phyloP scores from a whole-genome alignment of 2,113 vertebrate species.

The Arizona elegans region DNA sequence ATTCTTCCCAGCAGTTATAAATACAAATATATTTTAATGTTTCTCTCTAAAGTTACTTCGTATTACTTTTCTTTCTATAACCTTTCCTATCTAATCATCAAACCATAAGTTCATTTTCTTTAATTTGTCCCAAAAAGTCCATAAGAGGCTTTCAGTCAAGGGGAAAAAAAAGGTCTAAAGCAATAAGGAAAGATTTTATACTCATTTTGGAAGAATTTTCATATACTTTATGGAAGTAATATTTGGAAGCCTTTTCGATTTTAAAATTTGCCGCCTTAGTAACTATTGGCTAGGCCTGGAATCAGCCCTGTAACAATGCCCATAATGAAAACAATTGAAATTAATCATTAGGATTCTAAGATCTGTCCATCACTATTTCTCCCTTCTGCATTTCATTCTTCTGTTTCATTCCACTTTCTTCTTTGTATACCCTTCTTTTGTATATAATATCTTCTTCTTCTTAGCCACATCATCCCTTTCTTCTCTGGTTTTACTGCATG shows the following conservation, averaged over 20 bases:
- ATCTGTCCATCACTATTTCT: neutral
- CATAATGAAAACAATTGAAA: neutral
- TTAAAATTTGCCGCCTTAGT: neutral
- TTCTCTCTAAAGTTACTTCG: neutral
- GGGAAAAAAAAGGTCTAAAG: neutral
- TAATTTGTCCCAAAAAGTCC: neutral
- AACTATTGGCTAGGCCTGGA: neutral
- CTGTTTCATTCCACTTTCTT: neutral
- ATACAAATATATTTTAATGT: neutral
- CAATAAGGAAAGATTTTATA: neutral
- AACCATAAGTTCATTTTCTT: neutral
- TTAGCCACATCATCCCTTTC: neutral
- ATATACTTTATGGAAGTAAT: neutral
- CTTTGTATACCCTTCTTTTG: neutral
- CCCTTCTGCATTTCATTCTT: neutral
- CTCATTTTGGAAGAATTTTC: neutral
- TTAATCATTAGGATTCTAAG: neutral
- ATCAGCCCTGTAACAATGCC: neutral
- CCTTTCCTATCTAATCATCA: neutral
- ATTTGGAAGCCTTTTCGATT: neutral
- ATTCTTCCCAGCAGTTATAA: neutral
- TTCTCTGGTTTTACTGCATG: neutral
- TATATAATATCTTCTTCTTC: neutral
- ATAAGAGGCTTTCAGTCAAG: neutral
- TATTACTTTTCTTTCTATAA: neutral